A percentile compares a stretch with the other conserved stretches of the same genome.
Evolutionary conservation across 2,797 vertebrate species (phyloP).

Genomic region (Vireo griseus): DNA sequence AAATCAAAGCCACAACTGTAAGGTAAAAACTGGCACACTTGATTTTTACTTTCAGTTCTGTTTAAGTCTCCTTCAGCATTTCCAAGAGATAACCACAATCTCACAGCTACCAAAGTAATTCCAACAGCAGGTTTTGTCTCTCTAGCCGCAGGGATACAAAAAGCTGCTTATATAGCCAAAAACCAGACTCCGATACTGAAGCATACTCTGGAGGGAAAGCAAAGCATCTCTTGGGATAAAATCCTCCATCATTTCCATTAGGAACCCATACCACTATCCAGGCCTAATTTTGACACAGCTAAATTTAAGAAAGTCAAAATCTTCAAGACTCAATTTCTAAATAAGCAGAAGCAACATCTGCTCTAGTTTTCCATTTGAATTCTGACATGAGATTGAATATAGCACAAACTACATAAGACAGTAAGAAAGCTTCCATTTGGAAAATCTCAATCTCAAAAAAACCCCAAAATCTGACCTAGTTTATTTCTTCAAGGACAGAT

Average conservation of each 20-base stretch:
- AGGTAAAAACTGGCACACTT: background rate
- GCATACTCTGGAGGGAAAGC: background rate
- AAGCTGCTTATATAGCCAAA: background rate
- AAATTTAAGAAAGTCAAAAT: background rate
- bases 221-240: background rate
- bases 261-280: background rate
- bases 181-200: background rate
- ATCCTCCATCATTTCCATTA: background rate
- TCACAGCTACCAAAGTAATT: background rate
- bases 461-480: rapidly evolving
- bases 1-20: background rate
- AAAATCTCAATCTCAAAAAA: background rate
- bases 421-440: background rate
- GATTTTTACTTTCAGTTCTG: background rate
- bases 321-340: background rate
- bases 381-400: background rate
- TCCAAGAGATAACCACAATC: background rate
- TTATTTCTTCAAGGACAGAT: background rate
- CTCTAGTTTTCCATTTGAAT: background rate
- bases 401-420: background rate
- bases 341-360: background rate
- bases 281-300: background rate
- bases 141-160: background rate
- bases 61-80: background rate
- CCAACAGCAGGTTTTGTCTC: background rate